Base-by-base conservation (phyloP, 2,113 vertebrate species). In the Mugil cephalus region DNA sequence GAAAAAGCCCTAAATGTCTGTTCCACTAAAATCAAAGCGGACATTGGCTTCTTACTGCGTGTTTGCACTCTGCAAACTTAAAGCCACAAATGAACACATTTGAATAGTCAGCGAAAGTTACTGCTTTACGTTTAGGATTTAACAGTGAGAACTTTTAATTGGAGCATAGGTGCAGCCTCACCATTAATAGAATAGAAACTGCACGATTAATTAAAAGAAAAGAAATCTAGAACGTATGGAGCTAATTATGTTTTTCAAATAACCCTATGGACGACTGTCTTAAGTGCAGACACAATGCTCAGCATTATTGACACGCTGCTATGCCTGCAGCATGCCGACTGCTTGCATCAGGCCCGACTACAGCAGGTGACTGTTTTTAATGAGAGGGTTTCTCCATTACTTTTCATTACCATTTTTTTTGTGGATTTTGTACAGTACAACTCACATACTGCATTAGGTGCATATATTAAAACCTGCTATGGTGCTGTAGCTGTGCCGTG, bases 361-460 rank as follows among this genome's bases (percentile, higher is more conserved):
- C n/a, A n/a, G n/a, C n/a, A 50, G 60, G 18, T 66, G 30, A 64
- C 21, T 54, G 10, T 71, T 68, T 69, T 78, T 58, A 73, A 77
- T 82, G 56, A 74, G 40, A 38, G 12, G 62, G 17, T 9, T 4
- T 19, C 54, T 51, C 18, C 1, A n/a, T 47, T 7, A 17, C 76
- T 69, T 67, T 52, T 17, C 5, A 24, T 34, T 63, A 4, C 24
- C 17, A 43, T 18, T 54, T 65, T 68, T 56, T 4, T 53, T n/a
- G 18, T 53, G 18, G 18, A 38, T 47, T 48, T 74, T 6, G 43
- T 69, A 39, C 34, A 34, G 48, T 66, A 45, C 21, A 10, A 68
- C 59, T 70, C 38, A 13, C 8, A 65, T 39, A 58, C 18, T 71
- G 11, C 53, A 59, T 73, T 14, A 50, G 14, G 30, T 45, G 39